A percentile compares a stretch with the other conserved stretches of the same genome.
These are phyloP conservation scores for Zalophus californianus DNA, from an alignment of 2,797 vertebrate species.

Conservation along the genomic window DNA sequence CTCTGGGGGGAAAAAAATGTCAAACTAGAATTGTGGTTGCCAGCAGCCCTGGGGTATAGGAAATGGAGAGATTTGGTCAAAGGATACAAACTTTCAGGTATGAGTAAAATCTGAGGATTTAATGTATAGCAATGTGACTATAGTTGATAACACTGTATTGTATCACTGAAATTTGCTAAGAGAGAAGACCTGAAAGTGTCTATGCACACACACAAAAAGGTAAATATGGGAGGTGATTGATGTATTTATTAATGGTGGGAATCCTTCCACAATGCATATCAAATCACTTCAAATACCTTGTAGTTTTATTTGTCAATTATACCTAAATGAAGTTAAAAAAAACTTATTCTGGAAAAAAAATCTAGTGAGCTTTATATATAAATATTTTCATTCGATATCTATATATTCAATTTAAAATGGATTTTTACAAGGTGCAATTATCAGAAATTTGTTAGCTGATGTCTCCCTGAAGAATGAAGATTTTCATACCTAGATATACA, in stretches of 20 bases:
- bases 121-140: not conserved
- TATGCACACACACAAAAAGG: not conserved
- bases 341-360: not conserved
- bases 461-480: not conserved
- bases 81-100: not conserved
- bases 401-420: not conserved
- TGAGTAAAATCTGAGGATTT: not conserved
- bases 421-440: not conserved
- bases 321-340: not conserved
- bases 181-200: not conserved
- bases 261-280: not conserved
- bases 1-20: no score
- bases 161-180: not conserved
- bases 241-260: not conserved
- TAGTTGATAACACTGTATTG: not conserved
- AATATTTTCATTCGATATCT: not conserved
- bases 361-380: not conserved
- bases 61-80: not conserved
- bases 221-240: not conserved
- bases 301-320: not conserved
- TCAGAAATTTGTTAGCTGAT: not conserved
- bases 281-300: not conserved
- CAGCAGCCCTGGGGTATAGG: not conserved
- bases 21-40: not conserved
- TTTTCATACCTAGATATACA: not conserved